Evolutionary conservation across 2,113 vertebrate species (phyloP).

Genomic region (Spheniscus mendiculus): DNA sequence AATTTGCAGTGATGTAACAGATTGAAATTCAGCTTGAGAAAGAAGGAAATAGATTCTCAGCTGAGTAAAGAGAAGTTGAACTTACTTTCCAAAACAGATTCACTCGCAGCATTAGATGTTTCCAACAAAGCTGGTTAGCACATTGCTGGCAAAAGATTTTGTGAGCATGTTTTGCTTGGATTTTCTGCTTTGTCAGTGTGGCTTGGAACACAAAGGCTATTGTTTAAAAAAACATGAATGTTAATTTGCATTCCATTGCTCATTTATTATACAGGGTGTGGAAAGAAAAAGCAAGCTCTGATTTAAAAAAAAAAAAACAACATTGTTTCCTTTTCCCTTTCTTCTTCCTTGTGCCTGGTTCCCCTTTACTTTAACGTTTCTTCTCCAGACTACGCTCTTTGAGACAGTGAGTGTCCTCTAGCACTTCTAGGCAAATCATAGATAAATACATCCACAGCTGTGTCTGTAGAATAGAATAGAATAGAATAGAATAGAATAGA

Average conservation of each 20-base stretch:
- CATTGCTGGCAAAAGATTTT: slow-evolving; percentile 18
- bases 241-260: slow-evolving; percentile 35
- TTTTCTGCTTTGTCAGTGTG: slow-evolving; percentile 27
- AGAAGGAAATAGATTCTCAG: background rate
- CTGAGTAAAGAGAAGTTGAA: background rate
- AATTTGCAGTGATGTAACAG: background rate
- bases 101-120: background rate
- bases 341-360: background rate
- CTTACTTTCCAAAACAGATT: background rate
- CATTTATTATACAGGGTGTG: background rate
- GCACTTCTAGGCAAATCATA: background rate
- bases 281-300: slow-evolving; percentile 29
- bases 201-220: slow-evolving; percentile 55
- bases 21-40: background rate
- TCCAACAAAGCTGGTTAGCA: background rate
- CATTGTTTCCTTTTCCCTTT: slow-evolving; percentile 25
- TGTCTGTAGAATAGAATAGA: background rate
- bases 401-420: background rate
- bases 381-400: background rate
- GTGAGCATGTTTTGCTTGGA: background rate
- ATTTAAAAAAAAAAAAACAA: background rate
- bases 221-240: slow-evolving; percentile 30
- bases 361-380: background rate
- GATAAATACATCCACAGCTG: background rate
- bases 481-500: background rate